Conservation (phyloP, 1,140 invertebrate species). For the Cyclina sinensis region DNA sequence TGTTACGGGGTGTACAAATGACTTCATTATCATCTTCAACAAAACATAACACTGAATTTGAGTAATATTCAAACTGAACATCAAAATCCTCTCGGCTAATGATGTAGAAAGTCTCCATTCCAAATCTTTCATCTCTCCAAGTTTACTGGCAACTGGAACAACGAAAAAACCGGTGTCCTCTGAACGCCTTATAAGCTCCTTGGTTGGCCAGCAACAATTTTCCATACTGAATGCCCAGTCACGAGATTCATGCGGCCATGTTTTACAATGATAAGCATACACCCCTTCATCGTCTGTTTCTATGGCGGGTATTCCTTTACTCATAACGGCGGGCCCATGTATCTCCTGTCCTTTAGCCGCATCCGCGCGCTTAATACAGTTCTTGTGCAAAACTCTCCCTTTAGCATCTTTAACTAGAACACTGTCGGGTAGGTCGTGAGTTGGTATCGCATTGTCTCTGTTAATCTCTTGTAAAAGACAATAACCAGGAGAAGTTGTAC, state of each 20-base stretch:
- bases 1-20: background rate
- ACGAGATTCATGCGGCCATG: background rate
- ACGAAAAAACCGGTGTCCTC: background rate
- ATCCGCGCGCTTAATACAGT: background rate
- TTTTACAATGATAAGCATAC: background rate
- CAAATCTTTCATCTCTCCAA: background rate
- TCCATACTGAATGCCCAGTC: background rate
- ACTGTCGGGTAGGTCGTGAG: background rate
- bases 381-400: background rate
- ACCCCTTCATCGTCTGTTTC: background rate
- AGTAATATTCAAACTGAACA: slow-evolving; percentile 37
- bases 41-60: slow-evolving; percentile 23
- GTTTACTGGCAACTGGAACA: background rate
- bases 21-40: slow-evolving; percentile 37
- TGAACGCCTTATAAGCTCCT: background rate
- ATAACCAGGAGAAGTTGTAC: background rate
- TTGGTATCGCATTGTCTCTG: background rate
- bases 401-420: background rate
- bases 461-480: background rate
- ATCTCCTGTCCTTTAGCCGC: background rate
- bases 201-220: background rate
- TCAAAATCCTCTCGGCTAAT: slow-evolving; percentile 4
- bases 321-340: background rate
- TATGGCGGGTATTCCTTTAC: background rate
- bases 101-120: slow-evolving; percentile 42